Percentiles rank a stretch among this genome's conserved stretches.
phyloP scores from a whole-genome alignment of 2,797 vertebrate genomes.

The Anas bahamensis region DNA sequence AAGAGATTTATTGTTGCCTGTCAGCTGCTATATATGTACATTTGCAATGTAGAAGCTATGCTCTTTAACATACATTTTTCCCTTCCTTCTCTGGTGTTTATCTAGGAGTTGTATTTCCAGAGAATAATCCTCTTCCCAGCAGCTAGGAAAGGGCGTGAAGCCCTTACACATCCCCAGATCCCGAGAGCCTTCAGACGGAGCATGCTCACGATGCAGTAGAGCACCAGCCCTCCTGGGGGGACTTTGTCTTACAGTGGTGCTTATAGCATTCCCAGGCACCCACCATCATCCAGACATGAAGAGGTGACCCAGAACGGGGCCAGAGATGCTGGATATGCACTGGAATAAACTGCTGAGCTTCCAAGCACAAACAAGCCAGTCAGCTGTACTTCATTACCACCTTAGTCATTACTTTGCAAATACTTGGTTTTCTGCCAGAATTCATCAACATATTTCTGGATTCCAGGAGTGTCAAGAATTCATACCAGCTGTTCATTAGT shows the following conservation, averaged over 20 bases:
- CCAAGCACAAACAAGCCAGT: slow-evolving; percentile 7
- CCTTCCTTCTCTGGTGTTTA: neutral
- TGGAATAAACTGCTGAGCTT: neutral
- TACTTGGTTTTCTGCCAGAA: slow-evolving; percentile 55
- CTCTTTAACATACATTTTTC: neutral
- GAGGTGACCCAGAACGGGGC: neutral
- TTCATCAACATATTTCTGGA: slow-evolving; percentile 64
- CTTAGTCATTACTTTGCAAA: slow-evolving; percentile 59
- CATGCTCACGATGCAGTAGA: accelerated
- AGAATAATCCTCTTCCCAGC: neutral
- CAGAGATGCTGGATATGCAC: neutral
- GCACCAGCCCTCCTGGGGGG: neutral
- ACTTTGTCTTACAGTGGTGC: neutral
- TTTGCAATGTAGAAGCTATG: neutral
- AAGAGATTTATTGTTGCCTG: neutral
- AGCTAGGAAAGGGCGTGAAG: neutral
- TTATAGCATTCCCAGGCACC: neutral
- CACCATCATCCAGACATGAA: neutral
- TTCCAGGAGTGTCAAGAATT: slow-evolving; percentile 63
- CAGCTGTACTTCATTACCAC: slow-evolving; percentile 52
- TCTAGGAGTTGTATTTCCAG: neutral
- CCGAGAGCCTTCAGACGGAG: neutral
- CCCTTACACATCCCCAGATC: neutral
- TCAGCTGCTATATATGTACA: neutral
- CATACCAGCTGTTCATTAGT: slow-evolving; percentile 69